Evolutionary conservation across 2,113 vertebrate genomes (phyloP).

Genomic region (Hyaena hyaena): DNA sequence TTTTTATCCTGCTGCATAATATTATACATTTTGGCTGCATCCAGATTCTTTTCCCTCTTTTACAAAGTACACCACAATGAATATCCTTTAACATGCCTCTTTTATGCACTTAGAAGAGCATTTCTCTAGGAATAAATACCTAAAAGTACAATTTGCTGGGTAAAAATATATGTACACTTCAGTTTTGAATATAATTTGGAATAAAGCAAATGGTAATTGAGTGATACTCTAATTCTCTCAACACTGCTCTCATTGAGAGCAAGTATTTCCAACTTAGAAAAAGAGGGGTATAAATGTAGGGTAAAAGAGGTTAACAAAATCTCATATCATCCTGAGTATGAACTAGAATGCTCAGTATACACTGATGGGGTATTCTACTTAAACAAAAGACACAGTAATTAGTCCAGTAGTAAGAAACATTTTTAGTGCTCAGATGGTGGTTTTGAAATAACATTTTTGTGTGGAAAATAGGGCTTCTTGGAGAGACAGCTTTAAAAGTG

Average conservation of each 20-base stretch:
- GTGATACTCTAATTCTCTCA: not conserved
- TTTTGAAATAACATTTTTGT: not conserved
- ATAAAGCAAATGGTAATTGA: not conserved
- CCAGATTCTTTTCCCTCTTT: not conserved
- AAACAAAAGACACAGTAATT: not conserved
- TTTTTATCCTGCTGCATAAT: not conserved
- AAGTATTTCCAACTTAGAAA: not conserved
- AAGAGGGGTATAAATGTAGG: not conserved
- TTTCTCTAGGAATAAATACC: conserved; percentile 23
- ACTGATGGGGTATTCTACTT: not conserved
- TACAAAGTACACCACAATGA: not conserved
- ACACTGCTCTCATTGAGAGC: not conserved
- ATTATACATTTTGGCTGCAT: not conserved
- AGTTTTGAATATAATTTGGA: not conserved
- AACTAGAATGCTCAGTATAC: not conserved
- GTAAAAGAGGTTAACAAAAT: not conserved
- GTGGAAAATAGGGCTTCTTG: not conserved
- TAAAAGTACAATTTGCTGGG: not conserved
- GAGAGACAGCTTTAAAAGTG: not conserved
- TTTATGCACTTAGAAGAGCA: not conserved
- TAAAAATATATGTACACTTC: not conserved
- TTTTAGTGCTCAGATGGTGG: not conserved
- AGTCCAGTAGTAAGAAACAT: not conserved
- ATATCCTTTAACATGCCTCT: not conserved
- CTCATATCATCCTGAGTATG: not conserved